These are phyloP conservation scores for Oryzias celebensis DNA, from an alignment of 2,113 vertebrate species.

Conservation along the genomic window DNA sequence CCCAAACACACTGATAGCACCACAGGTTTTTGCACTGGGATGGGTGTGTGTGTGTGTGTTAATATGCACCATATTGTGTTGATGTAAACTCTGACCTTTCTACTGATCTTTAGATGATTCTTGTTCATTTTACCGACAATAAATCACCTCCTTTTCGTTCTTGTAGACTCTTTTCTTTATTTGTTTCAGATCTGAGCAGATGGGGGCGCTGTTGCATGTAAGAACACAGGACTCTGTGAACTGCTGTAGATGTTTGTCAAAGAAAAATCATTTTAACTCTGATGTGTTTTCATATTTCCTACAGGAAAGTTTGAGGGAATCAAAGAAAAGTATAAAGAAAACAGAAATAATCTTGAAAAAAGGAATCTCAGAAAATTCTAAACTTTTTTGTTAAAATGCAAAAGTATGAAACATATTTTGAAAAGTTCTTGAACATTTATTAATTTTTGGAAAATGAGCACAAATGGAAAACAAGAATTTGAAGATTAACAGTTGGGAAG, in stretches of 20 bases:
- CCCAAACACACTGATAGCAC: constrained; percentile 23
- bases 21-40: constrained; percentile 18
- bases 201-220: background rate
- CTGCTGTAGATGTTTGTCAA: background rate
- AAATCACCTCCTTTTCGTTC: constrained; percentile 16
- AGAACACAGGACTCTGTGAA: too few species aligned
- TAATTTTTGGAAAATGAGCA: too few species aligned
- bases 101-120: background rate
- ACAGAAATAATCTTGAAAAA: background rate
- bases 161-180: background rate
- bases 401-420: too few species aligned
- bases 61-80: constrained; percentile 12
- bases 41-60: background rate
- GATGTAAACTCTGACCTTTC: constrained; percentile 1
- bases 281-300: background rate
- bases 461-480: too few species aligned
- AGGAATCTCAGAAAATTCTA: background rate
- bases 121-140: constrained; percentile 30
- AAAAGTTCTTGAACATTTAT: too few species aligned
- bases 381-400: too few species aligned
- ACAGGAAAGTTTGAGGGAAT: background rate
- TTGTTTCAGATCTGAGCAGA: background rate
- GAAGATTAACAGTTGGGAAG: too few species aligned
- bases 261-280: too few species aligned
- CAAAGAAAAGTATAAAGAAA: background rate